Base-by-base conservation (phyloP, 2,113 vertebrate genomes). In the Pterocles gutturalis region DNA sequence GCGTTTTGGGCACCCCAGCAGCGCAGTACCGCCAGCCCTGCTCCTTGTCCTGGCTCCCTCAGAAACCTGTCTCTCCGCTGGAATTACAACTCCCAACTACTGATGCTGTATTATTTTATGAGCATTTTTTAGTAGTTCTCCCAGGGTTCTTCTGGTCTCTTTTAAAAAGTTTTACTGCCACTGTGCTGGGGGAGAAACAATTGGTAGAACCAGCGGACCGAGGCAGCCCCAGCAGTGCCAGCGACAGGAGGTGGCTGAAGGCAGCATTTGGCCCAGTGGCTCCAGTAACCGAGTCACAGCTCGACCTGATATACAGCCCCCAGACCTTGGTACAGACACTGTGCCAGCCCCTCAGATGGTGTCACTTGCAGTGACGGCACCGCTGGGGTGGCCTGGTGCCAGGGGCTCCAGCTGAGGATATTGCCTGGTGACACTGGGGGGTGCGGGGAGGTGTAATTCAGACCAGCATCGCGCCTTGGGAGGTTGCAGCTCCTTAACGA, bases 111-210 rank as follows among this genome's bases (percentile, higher is more conserved):
- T 70, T 49, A 76, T 61, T 94, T 85, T 34, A 93, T 36, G 62
- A 79, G 61, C 91, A 89, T 79, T 82, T 93, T 82, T 84, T 33
- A 93, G 77, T 24, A 49, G 72, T 24, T 95, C 72, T 91, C 86
- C 64, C 72, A 84, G 57, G 80, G 83, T 66, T 89, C 53, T 83
- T 89, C 70, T 82, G 53, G 24, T 84, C 45, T 54, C 70, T 90
- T 84, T 76, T 49, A 6, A 65, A 24, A 82, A 58, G 13, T 69
- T 94, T 95, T 67, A 84, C 83, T 91, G 89, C 61, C 77, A 17
- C 90, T 57, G 72, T 69, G 70, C 80, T 43, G 45, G 2, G 61
- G 48, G 82, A 54, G 87, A 55, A 78, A 89, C 86, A 87, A 84
- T 3, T 17, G 91, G 73, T 21, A 19, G 38, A 57, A 66, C 17